Conservation (phyloP, 2,797 vertebrate genomes). For the Rhinella marina region DNA sequence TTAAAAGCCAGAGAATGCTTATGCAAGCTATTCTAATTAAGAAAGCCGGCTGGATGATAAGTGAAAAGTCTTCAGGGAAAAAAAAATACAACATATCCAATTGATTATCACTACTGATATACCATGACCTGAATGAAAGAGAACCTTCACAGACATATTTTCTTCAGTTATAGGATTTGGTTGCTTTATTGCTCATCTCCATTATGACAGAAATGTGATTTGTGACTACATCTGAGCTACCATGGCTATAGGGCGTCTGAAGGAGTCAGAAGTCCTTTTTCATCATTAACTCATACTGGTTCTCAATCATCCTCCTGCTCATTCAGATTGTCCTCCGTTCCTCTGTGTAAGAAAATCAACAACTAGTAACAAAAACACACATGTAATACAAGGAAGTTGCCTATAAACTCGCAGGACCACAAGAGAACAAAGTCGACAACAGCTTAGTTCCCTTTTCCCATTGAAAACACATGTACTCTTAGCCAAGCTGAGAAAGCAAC, state of each 20-base stretch:
- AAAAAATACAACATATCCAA: too few relatives aligned
- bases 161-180: background rate
- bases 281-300: background rate
- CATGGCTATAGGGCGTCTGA: background rate
- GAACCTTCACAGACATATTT: background rate
- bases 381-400: background rate
- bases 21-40: too few relatives aligned
- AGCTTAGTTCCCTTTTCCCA: too few relatives aligned
- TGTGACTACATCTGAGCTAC: background rate
- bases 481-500: too few relatives aligned
- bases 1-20: too few relatives aligned
- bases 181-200: background rate
- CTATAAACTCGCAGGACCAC: too few relatives aligned
- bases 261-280: background rate
- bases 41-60: too few relatives aligned
- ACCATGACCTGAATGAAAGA: too few relatives aligned
- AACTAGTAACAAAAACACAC: background rate
- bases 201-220: background rate
- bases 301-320: background rate
- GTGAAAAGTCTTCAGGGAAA: too few relatives aligned
- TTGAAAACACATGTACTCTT: too few relatives aligned
- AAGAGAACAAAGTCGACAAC: too few relatives aligned
- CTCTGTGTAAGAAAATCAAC: background rate
- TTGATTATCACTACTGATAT: too few relatives aligned
- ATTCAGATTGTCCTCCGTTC: background rate